These are phyloP conservation scores for Eudasyphora cyanicolor DNA, from an alignment of 2,888 invertebrate species.

Conservation along the genomic window DNA sequence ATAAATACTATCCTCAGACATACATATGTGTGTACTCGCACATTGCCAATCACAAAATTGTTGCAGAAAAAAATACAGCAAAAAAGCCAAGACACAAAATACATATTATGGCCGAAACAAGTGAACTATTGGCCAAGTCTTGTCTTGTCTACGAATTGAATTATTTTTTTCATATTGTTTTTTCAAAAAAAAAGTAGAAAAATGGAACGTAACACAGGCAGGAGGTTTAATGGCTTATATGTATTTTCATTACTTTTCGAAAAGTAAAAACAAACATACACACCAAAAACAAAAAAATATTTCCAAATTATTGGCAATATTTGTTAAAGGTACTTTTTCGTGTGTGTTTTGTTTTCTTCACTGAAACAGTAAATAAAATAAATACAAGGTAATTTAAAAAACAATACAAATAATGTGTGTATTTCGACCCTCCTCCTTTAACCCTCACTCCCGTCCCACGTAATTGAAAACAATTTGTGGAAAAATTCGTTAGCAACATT, in stretches of 20 bases:
- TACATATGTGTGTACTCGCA: too few relatives aligned
- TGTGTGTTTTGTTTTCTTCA: neutral
- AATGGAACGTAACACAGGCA: slow-evolving; percentile 54
- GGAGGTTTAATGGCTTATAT: slow-evolving; percentile 14
- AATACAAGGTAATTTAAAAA: neutral
- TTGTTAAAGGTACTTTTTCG: neutral
- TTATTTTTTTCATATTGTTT: too few relatives aligned
- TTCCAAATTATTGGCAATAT: slow-evolving; percentile 51
- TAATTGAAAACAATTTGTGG: neutral
- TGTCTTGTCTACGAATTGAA: too few relatives aligned
- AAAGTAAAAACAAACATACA: neutral
- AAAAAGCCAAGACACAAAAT: neutral
- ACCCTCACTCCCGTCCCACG: too few relatives aligned
- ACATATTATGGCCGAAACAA: too few relatives aligned
- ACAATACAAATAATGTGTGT: slow-evolving; percentile 16
- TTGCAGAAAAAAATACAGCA: neutral
- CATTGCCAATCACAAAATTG: slow-evolving; percentile 41
- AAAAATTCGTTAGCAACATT: neutral
- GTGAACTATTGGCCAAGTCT: neutral
- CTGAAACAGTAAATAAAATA: neutral
- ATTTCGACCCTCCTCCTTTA: too few relatives aligned
- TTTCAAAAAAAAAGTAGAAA: too few relatives aligned
- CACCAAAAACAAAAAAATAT: slow-evolving; percentile 2
- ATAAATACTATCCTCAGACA: neutral
- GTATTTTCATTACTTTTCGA: too few relatives aligned